Evolutionary conservation across 1,140 invertebrate species (phyloP), one percentile per base, ranked within the genome.

Genomic region (Diuraphis noxia): DNA sequence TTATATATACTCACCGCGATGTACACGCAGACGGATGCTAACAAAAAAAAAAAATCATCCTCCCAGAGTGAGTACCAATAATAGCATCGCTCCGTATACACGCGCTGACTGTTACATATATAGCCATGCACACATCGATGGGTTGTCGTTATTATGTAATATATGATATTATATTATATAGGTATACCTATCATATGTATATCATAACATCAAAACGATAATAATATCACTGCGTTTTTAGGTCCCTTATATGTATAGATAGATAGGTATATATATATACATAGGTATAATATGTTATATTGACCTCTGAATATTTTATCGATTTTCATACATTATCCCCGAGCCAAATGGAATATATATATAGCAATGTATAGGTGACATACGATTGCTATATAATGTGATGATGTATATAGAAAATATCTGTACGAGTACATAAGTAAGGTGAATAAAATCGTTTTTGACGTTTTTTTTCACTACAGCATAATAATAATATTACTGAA

Each of bases 291-390:
- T 52, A 77, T 36, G 13, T 77, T 34, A 36, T 77, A 79, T 36
- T 79, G 34, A 38, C 21, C 34, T 79, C 77, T 79, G 77, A 79
- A 79, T 79, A 79, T 79, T 79, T 36, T 79, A 79, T 79, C 77
- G 36, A 79, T 79, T 79, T 8, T 38, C n/a, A 72, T 72, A 72
- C 30, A 72, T 72, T 72, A 72, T 72, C 30, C 4, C 13, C 13
- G 13, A 72, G 56, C 34, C 56, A 72, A 72, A 72, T 72, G 56
- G 30, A 72, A 72, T 72, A n/a, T n/a, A 13, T 72, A n/a, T n/a
- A 13, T 72, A n/a, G 56, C n/a, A 13, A 72, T 72, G n/a, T 30
- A 9, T 30, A 34, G 30, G 56, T 72, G 30, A n/a, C 56, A 72
- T n/a, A 72, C n/a, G 56, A 72, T 72, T 72, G 56, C 30, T 4